A percentile compares a stretch with the other conserved stretches of the same genome.
phyloP scores from a whole-genome alignment of 2,113 vertebrate genomes.

The Polypterus senegalus region DNA sequence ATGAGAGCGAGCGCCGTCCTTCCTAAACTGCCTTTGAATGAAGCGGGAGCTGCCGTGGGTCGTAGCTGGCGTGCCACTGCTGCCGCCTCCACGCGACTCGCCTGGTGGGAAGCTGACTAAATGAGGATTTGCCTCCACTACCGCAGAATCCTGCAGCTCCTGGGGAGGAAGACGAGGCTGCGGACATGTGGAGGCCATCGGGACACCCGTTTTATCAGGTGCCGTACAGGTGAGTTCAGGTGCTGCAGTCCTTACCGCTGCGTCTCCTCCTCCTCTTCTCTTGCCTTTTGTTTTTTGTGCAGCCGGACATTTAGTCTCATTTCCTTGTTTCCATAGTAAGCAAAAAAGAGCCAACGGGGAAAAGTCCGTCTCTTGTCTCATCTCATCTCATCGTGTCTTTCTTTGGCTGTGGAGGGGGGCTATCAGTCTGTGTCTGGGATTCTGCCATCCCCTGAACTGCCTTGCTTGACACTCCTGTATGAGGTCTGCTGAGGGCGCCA shows the following conservation, averaged over 20 bases:
- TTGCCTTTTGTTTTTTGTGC: too few relatives aligned
- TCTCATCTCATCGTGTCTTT: not conserved
- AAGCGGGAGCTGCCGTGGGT: too few relatives aligned
- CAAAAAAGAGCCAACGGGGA: too few relatives aligned
- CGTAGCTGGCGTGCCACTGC: too few relatives aligned
- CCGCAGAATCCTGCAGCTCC: too few relatives aligned
- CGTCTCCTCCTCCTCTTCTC: too few relatives aligned
- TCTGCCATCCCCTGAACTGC: not conserved
- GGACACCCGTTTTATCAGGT: slow-evolving; percentile 57
- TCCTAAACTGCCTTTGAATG: too few relatives aligned
- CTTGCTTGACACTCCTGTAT: not conserved
- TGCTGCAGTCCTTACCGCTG: too few relatives aligned
- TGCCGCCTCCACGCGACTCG: not conserved
- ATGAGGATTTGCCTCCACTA: slow-evolving; percentile 25
- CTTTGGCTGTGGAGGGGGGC: not conserved
- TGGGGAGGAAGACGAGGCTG: slow-evolving; percentile 14
- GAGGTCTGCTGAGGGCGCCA: too few relatives aligned
- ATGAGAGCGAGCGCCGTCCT: slow-evolving; percentile 37
- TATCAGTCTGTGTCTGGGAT: not conserved
- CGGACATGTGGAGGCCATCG: slow-evolving; percentile 56
- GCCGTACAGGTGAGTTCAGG: slow-evolving; percentile 65
- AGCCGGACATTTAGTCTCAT: too few relatives aligned
- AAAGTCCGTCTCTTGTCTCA: too few relatives aligned
- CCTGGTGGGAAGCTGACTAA: slow-evolving; percentile 40
- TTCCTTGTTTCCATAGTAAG: too few relatives aligned